Evolutionary conservation across 2,888 invertebrate species (phyloP).

Genomic region (Trichogramma evanescens): DNA sequence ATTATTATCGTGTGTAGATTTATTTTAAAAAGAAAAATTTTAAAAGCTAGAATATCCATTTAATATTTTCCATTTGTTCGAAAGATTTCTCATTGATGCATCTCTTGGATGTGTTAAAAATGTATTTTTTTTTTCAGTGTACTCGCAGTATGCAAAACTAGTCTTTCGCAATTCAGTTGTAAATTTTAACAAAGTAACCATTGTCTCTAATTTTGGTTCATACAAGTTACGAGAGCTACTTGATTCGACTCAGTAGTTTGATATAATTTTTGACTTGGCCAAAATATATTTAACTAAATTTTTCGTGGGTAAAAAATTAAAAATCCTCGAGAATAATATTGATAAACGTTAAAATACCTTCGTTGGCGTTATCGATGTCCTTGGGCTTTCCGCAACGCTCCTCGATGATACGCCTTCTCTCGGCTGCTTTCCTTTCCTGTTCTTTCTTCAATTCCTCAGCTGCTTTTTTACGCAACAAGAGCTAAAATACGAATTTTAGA

Average conservation of each 20-base stretch:
- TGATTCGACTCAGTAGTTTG: no score
- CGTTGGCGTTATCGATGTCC: constrained; percentile 84
- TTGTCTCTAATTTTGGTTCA: no score
- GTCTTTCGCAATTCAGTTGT: no score
- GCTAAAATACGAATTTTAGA: constrained; percentile 51
- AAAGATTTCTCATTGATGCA: neutral
- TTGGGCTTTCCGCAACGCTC: constrained; percentile 90
- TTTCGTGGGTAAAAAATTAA: neutral
- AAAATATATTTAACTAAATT: no score
- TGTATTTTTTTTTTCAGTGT: no score
- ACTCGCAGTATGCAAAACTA: no score
- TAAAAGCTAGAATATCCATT: neutral
- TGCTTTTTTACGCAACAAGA: constrained; percentile 99
- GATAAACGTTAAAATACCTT: constrained; percentile 60
- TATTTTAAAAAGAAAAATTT: neutral
- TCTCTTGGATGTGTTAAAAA: no score
- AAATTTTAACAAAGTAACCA: no score
- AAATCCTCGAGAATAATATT: neutral
- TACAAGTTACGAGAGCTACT: no score
- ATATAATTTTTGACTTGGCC: no score
- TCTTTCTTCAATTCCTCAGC: constrained; percentile 99
- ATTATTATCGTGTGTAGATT: neutral
- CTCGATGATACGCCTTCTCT: constrained; percentile 94
- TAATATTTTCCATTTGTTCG: neutral
- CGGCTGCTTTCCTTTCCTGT: constrained; percentile 97